Conservation (phyloP, 2,113 vertebrate species). For the Eubucco bourcierii region DNA sequence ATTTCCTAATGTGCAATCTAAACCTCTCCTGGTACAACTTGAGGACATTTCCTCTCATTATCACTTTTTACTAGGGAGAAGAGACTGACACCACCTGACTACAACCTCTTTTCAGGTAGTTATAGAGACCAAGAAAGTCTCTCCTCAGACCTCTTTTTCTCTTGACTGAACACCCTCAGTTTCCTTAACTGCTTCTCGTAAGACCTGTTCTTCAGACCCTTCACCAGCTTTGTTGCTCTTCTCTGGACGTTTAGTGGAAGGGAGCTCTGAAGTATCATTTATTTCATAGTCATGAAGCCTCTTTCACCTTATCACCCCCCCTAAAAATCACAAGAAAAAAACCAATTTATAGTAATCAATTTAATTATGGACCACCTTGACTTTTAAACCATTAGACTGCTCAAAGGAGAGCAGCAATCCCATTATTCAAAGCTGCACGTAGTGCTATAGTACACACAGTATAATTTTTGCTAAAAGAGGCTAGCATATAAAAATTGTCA, state of each 20-base stretch:
- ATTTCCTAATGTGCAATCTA: too few species aligned
- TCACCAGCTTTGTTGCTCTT: too few species aligned
- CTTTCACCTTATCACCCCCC: not conserved
- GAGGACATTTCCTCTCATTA: too few species aligned
- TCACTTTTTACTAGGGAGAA: too few species aligned
- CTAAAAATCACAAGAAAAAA: not conserved
- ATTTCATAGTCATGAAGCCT: not conserved
- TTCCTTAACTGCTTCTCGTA: too few species aligned
- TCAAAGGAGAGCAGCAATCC: not conserved
- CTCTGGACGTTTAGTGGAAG: not conserved
- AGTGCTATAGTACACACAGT: not conserved
- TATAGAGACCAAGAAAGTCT: too few species aligned
- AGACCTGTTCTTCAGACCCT: too few species aligned
- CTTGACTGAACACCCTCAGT: too few species aligned
- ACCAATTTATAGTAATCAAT: not conserved
- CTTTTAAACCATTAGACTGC: not conserved
- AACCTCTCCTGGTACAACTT: too few species aligned
- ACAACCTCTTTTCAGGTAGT: too few species aligned
- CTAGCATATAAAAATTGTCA: slow-evolving; percentile 13
- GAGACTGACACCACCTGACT: too few species aligned
- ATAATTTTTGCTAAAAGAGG: not conserved
- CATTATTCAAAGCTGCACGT: not conserved
- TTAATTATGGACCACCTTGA: not conserved
- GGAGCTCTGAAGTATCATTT: not conserved
- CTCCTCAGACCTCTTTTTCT: too few species aligned